Conservation (phyloP, 2,113 vertebrate genomes). For the Hepsetus odoe region DNA sequence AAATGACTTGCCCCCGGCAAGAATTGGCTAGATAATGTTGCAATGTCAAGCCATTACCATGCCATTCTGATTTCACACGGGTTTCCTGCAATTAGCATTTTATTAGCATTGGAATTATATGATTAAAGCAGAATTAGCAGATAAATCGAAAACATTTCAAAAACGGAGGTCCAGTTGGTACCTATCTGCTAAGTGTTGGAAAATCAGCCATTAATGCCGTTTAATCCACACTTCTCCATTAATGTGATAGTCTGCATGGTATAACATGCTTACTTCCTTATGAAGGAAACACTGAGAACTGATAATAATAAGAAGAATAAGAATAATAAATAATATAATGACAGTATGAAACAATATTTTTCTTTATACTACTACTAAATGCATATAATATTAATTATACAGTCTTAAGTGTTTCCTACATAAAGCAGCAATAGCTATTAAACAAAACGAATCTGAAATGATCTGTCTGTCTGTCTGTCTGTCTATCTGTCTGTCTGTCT, state of each 20-base stretch:
- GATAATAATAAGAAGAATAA: too few relatives aligned
- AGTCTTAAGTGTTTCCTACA: too few relatives aligned
- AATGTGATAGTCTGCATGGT: not conserved
- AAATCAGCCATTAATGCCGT: not conserved
- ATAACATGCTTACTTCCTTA: too few relatives aligned
- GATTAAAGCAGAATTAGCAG: slow-evolving; percentile 1
- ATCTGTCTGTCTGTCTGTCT: too few relatives aligned
- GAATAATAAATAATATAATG: too few relatives aligned
- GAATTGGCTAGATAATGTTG: not conserved
- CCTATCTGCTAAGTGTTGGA: not conserved
- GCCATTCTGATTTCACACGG: not conserved
- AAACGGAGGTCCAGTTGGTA: not conserved
- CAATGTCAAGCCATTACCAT: not conserved
- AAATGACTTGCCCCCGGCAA: not conserved
- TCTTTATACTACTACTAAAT: too few relatives aligned
- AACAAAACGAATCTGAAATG: too few relatives aligned
- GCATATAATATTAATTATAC: too few relatives aligned
- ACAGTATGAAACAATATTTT: too few relatives aligned
- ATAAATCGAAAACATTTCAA: not conserved
- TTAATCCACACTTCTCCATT: not conserved
- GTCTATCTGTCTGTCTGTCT: too few relatives aligned
- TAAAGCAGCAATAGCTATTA: too few relatives aligned
- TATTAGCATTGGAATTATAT: not conserved
- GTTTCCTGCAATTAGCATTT: slow-evolving; percentile 2
- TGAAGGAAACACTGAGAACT: too few relatives aligned